Base-by-base conservation (phyloP, 2,113 vertebrate species). In the Callithrix jacchus region DNA sequence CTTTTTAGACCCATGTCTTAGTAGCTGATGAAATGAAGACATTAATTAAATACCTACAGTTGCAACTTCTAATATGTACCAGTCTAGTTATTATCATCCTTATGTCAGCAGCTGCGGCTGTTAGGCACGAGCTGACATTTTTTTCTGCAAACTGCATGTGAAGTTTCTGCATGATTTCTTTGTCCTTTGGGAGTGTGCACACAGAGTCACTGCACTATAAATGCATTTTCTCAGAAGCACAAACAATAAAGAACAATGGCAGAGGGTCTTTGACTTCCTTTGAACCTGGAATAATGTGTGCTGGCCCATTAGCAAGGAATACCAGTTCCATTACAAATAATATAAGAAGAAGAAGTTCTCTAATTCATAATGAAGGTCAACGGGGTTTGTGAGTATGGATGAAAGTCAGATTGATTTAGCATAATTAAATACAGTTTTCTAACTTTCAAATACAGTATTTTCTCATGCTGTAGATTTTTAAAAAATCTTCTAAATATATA, bases 391-490 rank as follows among this genome's bases (percentile, higher is more conserved):
- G 18, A 79, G 6, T 27, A 8, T 71, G 92, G 45, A 32, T 64
- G 93, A 76, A n/a, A 87, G n/a, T 66, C 77, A 81, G 11, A 81
- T 54, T 93, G 42, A 91, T 40, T 73, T 89, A 66, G 40, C 82
- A 35, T 71, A 96, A 76, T 6, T 58, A 93, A 87, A 64, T 77
- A 18, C 14, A 84, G 4, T 56, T 40, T 58, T 80, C 74, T 7
- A 49, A 47, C 13, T 82, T 94, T 88, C 30, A 91, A 86, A 85
- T 54, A 37, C 0, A 66, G 27, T 37, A 52, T 30, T 81, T 87
- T 88, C 91, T 40, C 32, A 94, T 64, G 27, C 3, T 61, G 85
- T 47, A 42, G 10, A 70, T 93, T 73, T 76, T 58, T 58, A 10
- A 83, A 88, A 64, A 87, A 25, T 4, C 13, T 94, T 76, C 61